Percentiles rank a stretch among this genome's conserved stretches.
Evolutionary conservation across 2,888 invertebrate genomes (phyloP).

Genomic region (Orchesella flavescens): DNA sequence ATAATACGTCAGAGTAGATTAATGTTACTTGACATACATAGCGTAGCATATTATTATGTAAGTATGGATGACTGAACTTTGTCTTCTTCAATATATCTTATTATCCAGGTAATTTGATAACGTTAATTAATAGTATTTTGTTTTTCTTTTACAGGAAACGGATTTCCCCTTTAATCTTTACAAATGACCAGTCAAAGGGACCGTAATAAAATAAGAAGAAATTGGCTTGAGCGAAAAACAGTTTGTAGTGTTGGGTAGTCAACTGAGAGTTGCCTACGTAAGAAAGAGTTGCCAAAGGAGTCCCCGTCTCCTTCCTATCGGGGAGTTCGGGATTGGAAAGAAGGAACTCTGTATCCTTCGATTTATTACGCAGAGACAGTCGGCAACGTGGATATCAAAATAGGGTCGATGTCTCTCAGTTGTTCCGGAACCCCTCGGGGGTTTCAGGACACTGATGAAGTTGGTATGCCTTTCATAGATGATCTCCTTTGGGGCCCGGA

Average conservation of each 20-base stretch:
- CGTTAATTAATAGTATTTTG: not conserved
- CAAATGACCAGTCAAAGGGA: constrained; percentile 58
- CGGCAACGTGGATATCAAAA: constrained; percentile 64
- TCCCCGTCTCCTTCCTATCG: constrained; percentile 47
- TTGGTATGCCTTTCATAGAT: constrained; percentile 95
- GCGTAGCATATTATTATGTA: too few relatives aligned
- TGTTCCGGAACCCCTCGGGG: constrained; percentile 69
- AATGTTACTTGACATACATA: too few relatives aligned
- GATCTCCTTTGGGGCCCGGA: constrained; percentile 95
- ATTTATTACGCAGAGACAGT: constrained; percentile 35
- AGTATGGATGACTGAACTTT: too few relatives aligned
- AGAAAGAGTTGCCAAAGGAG: not conserved
- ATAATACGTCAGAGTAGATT: too few relatives aligned
- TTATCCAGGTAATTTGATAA: too few relatives aligned
- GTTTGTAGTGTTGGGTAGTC: constrained; percentile 44
- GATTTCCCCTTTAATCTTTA: not conserved
- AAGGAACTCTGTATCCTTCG: constrained; percentile 16
- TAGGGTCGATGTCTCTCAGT: constrained; percentile 68
- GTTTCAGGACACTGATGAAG: constrained; percentile 76
- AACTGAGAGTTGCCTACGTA: not conserved
- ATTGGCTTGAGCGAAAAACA: constrained; percentile 4
- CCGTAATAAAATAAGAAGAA: constrained; percentile 45
- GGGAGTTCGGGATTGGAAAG: constrained; percentile 50
- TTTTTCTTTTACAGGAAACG: constrained; percentile 14
- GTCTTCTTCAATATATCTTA: too few relatives aligned